Base-by-base conservation (phyloP, 2,888 invertebrate genomes). In the Eledone cirrhosa region DNA sequence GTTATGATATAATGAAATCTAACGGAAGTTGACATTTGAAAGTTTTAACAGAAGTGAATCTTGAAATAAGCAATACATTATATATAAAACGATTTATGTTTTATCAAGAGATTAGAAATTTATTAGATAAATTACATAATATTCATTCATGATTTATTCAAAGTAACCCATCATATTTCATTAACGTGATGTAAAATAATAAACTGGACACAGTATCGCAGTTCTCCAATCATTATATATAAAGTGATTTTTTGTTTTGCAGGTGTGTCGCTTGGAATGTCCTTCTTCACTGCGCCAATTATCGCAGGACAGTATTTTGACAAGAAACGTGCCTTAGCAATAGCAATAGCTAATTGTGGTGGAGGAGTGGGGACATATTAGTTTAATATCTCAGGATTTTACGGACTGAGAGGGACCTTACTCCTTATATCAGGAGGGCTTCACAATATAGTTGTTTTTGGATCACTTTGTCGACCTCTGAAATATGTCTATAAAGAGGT, bases 361-460 rank as follows among this genome's bases (percentile, higher is more conserved):
- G 33, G 33, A 0, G 69, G 69, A n/a, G 29, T 41, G 13, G 69
- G 69, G 2, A 72, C 41, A 33, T 33, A 33, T 31, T n/a, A 5
- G n/a, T 72, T 41, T n/a, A 22, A 3, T 41, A 33, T n/a, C 69
- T 72, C 41, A 19, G 69, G 31, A 14, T 13, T n/a, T 16, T 72
- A 72, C 33, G 69, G 33, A 22, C 33, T 72, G 22, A 72, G 69
- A 33, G 69, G 69, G 14, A 72, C 33, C 22, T 5, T 72, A 22
- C 31, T 72, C 3, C 29, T 72, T 13, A 27, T 72, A 19, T 72
- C 69, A 0, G 69, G 69, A 0, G n/a, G 29, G 19, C 22, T 72
- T 31, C n/a, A 31, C 31, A 72, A 72, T 22, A 31, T 72, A n/a
- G 31, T 72, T 13, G 69, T 72, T 8, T 72, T 72, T 41, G 69